Evolutionary conservation across 2,797 vertebrate species (phyloP).

Genomic region (Trematomus bernacchii): DNA sequence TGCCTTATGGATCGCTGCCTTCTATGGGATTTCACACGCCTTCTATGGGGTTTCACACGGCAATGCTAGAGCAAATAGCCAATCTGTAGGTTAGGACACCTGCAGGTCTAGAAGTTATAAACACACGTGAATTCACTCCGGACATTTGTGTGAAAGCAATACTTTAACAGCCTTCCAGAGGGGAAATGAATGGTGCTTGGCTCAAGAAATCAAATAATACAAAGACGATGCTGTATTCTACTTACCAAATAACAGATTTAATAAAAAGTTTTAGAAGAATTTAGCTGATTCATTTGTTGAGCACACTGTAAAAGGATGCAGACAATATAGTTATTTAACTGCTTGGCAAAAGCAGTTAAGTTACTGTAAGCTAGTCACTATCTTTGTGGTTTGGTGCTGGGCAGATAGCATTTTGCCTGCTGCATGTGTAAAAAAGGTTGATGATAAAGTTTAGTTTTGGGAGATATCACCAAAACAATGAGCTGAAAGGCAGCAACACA

Average conservation of each 20-base stretch:
- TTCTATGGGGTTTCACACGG: conserved; percentile 21
- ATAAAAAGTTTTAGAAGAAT: conserved; percentile 38
- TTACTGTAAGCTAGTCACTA: no score
- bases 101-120: conserved; percentile 12
- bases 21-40: no score
- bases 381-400: no score
- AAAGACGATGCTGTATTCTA: conserved; percentile 41
- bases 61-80: conserved; percentile 15
- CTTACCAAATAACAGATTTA: conserved; percentile 34
- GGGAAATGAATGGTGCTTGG: conserved; percentile 30
- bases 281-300: conserved; percentile 53
- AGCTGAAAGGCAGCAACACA: not conserved
- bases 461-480: not conserved
- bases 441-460: not conserved
- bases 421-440: not conserved
- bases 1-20: conserved; percentile 23
- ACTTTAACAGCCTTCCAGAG: conserved; percentile 1
- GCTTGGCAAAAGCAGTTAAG: conserved; percentile 17
- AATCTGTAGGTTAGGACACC: not conserved
- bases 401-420: not conserved
- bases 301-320: conserved; percentile 14
- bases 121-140: conserved; percentile 10
- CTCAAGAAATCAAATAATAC: conserved; percentile 38
- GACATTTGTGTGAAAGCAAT: conserved; percentile 10
- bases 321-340: conserved; percentile 65